These are phyloP conservation scores for Lithophane socia DNA, from an alignment of 2,888 invertebrate species.

Conservation along the genomic window DNA sequence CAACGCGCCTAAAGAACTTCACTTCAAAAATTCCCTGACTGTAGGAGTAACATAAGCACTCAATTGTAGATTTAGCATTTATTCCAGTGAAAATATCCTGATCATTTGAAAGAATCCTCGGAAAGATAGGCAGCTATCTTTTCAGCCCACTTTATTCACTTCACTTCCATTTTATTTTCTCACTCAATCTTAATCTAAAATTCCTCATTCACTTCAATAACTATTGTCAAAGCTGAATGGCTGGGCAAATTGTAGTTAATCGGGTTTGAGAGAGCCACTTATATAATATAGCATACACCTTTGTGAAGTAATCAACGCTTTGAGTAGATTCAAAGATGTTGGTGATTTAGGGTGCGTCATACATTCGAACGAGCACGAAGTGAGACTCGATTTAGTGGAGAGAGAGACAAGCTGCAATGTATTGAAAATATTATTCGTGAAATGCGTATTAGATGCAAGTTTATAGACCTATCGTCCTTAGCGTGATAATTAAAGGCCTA, in stretches of 20 bases:
- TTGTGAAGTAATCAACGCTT: slow-evolving; percentile 55
- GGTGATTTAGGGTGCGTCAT: background rate
- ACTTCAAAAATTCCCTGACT: too few species aligned
- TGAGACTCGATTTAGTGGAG: background rate
- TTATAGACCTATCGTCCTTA: too few species aligned
- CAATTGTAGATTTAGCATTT: background rate
- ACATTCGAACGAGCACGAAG: background rate
- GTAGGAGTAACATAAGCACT: too few species aligned
- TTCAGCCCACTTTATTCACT: slow-evolving; percentile 6
- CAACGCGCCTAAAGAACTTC: too few species aligned
- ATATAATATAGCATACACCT: slow-evolving; percentile 38
- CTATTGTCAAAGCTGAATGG: slow-evolving; percentile 61
- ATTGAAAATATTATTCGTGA: background rate
- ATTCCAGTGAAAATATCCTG: background rate
- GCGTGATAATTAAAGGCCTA: too few species aligned
- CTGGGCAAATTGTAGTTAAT: slow-evolving; percentile 58
- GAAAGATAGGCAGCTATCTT: background rate
- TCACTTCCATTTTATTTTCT: slow-evolving; percentile 23
- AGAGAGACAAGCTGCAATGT: background rate
- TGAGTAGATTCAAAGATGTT: slow-evolving; percentile 31
- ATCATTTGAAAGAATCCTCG: background rate
- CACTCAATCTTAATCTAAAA: slow-evolving; percentile 44
- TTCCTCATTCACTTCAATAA: slow-evolving; percentile 56
- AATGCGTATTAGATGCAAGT: background rate
- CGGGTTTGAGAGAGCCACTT: slow-evolving; percentile 53